A percentile compares a stretch with the other conserved stretches of the same genome.
Conservation (phyloP, 1,140 invertebrate genomes). For the Leptinotarsa texana region DNA sequence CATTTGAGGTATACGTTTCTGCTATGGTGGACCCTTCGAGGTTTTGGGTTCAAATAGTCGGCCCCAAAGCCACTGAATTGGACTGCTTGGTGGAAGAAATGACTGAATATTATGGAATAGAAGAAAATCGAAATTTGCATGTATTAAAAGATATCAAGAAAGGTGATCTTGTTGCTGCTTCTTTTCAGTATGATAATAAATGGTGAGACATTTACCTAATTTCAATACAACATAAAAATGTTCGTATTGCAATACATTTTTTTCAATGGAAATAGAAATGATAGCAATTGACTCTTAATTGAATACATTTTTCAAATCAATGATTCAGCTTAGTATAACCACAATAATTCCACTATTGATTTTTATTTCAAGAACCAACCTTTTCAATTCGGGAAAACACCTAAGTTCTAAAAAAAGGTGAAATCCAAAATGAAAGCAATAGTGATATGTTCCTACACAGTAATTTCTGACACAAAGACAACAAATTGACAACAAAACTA, state of each 20-base stretch:
- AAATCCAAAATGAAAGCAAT: too few species aligned
- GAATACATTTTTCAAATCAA: too few species aligned
- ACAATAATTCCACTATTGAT: too few species aligned
- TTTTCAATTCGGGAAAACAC: too few species aligned
- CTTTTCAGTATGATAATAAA: conserved; percentile 73
- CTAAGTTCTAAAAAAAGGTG: too few species aligned
- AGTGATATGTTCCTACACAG: too few species aligned
- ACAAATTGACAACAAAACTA: background rate
- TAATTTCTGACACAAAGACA: background rate
- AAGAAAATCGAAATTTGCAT: conserved; percentile 66
- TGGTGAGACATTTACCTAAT: conserved; percentile 63
- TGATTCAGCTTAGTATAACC: too few species aligned
- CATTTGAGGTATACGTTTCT: conserved; percentile 80
- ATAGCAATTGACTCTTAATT: too few species aligned
- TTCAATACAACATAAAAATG: too few species aligned
- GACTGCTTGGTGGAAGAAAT: conserved; percentile 76
- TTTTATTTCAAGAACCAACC: too few species aligned
- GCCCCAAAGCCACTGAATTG: conserved; percentile 68
- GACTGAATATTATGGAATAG: conserved; percentile 74
- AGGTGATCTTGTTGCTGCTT: conserved; percentile 78
- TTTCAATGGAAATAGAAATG: too few species aligned
- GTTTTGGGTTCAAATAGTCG: conserved; percentile 84
- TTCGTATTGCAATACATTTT: too few species aligned
- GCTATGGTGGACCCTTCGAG: conserved; percentile 75
- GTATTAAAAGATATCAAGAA: conserved; percentile 61